Percentiles rank a stretch among this genome's conserved stretches.
Conservation (phyloP, 2,888 invertebrate genomes). For the Dusona sp. region DNA sequence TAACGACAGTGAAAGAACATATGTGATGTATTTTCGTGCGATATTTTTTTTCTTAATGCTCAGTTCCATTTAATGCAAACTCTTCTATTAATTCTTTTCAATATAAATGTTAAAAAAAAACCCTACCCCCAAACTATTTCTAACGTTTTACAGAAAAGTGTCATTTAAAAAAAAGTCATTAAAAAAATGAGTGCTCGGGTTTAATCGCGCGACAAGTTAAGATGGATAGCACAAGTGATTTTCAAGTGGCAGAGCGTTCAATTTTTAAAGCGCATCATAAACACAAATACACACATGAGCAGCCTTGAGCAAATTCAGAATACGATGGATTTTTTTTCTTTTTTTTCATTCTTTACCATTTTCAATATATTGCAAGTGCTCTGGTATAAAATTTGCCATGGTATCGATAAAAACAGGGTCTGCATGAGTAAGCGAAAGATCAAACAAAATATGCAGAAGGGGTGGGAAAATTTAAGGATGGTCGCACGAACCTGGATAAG, state of each 20-base stretch:
- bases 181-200: conserved; percentile 3
- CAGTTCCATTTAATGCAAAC: neutral
- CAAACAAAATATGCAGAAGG: neutral
- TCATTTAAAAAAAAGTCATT: neutral
- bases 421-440: neutral
- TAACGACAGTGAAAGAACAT: neutral
- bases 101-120: neutral
- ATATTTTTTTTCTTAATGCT: neutral
- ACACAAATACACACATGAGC: neutral
- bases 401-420: neutral
- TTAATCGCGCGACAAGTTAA: conserved; percentile 9
- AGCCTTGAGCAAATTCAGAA: neutral
- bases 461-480: conserved; percentile 24
- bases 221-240: neutral
- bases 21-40: neutral
- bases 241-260: neutral
- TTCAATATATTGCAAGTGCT: neutral
- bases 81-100: neutral
- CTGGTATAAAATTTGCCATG: neutral
- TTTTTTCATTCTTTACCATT: neutral
- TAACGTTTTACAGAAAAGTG: neutral
- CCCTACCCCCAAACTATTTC: neutral
- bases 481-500: conserved; percentile 65
- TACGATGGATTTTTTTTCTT: neutral
- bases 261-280: neutral